A percentile compares a stretch with the other conserved stretches of the same genome.
Evolutionary conservation across 2,888 invertebrate genomes (phyloP).

Genomic region (Eubasilissa splendida): DNA sequence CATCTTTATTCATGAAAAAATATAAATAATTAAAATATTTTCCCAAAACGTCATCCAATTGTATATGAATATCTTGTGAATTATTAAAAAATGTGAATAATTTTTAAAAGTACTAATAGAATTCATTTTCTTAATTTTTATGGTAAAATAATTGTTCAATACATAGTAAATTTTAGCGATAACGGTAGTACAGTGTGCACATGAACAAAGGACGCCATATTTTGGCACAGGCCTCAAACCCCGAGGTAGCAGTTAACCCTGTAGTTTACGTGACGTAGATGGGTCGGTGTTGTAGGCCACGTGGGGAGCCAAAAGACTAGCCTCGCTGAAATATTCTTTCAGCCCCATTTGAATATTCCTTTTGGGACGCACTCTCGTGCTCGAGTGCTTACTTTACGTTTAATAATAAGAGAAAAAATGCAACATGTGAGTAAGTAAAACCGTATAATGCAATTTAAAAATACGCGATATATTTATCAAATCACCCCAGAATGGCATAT

Average conservation of each 20-base stretch:
- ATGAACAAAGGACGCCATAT: neutral
- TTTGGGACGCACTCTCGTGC: neutral
- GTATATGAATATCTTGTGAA: too few species aligned
- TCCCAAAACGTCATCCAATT: too few species aligned
- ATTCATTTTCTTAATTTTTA: neutral
- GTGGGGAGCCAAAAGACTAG: neutral
- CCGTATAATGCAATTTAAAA: too few species aligned
- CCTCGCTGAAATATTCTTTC: neutral
- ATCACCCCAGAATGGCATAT: too few species aligned
- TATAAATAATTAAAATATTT: too few species aligned
- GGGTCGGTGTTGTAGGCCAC: neutral
- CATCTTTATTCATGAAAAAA: too few species aligned
- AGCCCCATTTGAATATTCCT: slow-evolving; percentile 3
- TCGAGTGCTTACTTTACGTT: neutral
- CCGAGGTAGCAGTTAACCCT: slow-evolving; percentile 20
- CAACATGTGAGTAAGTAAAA: too few species aligned
- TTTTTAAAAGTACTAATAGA: too few species aligned
- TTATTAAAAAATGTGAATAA: too few species aligned
- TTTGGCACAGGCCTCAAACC: slow-evolving; percentile 14
- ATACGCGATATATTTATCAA: too few species aligned
- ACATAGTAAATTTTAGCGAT: neutral
- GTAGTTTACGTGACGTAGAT: slow-evolving; percentile 25
- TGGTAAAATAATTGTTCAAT: slow-evolving; percentile 2
- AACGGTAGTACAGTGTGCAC: neutral
- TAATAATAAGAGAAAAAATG: too few species aligned